These are phyloP conservation scores for Turritopsis dohrnii DNA, from an alignment of 30 jellyfish, hydroid and myxozoan genomes.

Conservation along the genomic window DNA sequence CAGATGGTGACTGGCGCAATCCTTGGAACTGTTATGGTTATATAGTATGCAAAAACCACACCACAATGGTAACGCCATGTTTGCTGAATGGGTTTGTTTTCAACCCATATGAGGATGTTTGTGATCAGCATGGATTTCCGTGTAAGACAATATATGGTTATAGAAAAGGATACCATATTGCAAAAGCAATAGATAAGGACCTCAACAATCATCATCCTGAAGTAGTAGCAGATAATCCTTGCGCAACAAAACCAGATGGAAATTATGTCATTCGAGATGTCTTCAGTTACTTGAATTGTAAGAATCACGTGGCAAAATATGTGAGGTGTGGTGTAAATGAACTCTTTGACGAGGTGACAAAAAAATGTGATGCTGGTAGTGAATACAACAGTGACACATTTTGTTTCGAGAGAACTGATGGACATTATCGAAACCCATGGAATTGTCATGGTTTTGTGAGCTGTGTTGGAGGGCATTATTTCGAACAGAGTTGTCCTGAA, in stretches of 20 bases:
- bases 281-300: neutral
- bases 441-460: neutral
- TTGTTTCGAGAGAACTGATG: neutral
- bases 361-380: constrained; percentile 8
- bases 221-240: neutral
- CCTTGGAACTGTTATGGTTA: constrained; percentile 37
- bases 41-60: neutral
- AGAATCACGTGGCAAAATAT: neutral
- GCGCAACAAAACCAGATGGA: constrained; percentile 13
- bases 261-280: constrained; percentile 13
- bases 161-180: neutral
- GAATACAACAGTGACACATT: neutral
- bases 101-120: constrained; percentile 34
- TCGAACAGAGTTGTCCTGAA: neutral
- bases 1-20: constrained; percentile 35
- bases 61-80: constrained; percentile 3
- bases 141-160: neutral
- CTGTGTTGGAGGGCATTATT: neutral
- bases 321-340: neutral
- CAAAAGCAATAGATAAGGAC: neutral
- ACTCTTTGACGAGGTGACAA: neutral
- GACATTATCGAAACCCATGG: constrained; percentile 17
- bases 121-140: constrained; percentile 18
- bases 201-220: neutral
- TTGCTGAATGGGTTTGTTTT: constrained; percentile 23